Conservation (phyloP, 2,113 vertebrate genomes). For the Sphyrna mokarran region DNA sequence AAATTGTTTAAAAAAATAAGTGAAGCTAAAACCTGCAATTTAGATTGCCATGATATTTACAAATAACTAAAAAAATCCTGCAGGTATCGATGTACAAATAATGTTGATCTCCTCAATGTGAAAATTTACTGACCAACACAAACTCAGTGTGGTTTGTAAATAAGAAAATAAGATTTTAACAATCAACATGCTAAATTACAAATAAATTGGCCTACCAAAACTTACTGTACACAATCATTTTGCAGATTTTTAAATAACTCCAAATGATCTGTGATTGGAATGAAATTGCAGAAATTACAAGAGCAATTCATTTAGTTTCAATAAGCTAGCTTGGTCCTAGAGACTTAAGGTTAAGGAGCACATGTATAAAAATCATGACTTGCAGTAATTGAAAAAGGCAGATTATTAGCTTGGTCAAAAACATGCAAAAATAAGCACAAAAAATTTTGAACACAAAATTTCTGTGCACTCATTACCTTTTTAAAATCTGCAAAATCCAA, state of each 20-base stretch:
- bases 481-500: neutral
- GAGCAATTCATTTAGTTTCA: neutral
- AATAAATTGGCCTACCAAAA: neutral
- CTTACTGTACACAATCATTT: neutral
- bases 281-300: neutral
- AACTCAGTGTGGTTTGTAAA: neutral
- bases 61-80: neutral
- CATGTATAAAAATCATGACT: neutral
- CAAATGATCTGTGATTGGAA: neutral
- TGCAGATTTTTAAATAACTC: neutral
- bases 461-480: constrained; percentile 2
- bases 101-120: neutral
- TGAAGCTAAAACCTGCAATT: neutral
- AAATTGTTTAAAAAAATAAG: neutral
- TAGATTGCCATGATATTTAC: neutral
- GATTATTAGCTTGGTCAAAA: neutral
- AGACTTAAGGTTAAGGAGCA: neutral
- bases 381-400: neutral
- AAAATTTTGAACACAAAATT: neutral
- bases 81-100: constrained; percentile 31
- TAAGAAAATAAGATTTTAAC: neutral
- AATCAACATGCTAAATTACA: neutral
- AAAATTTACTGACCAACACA: neutral
- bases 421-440: neutral
- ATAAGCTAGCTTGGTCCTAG: neutral